A percentile compares a stretch with the other conserved stretches of the same genome.
Evolutionary conservation across 2,797 vertebrate genomes (phyloP).

Genomic region (Serranus cabrilla): DNA sequence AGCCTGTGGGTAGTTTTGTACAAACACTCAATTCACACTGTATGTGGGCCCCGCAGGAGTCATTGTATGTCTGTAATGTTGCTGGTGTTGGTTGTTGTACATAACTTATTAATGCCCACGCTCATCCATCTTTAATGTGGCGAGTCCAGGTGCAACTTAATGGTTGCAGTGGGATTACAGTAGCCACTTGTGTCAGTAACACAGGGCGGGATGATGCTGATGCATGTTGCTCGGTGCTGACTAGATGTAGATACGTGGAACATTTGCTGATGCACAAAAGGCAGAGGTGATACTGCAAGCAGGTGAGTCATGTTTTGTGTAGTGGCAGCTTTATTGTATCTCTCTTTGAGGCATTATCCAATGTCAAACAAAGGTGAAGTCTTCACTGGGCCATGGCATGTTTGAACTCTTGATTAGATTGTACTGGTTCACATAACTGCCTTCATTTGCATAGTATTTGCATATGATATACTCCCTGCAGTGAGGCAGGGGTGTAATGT

Average conservation of each 20-base stretch:
- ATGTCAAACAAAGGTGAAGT: slow-evolving; percentile 22
- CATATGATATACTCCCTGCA: slow-evolving; percentile 34
- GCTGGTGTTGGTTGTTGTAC: slow-evolving; percentile 60
- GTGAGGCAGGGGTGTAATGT: slow-evolving; percentile 38
- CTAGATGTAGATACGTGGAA: neutral
- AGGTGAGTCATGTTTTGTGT: slow-evolving; percentile 44
- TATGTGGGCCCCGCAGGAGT: slow-evolving; percentile 40
- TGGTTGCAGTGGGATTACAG: slow-evolving; percentile 27
- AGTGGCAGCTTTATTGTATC: neutral
- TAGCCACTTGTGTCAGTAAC: slow-evolving; percentile 33
- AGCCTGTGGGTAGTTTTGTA: slow-evolving; percentile 16
- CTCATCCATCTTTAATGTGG: slow-evolving; percentile 76
- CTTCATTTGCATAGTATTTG: slow-evolving; percentile 60
- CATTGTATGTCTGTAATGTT: slow-evolving; percentile 58
- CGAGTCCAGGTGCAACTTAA: slow-evolving; percentile 48
- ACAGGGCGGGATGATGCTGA: slow-evolving; percentile 6
- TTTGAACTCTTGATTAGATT: slow-evolving; percentile 36
- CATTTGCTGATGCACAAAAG: slow-evolving; percentile 21
- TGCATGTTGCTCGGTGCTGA: slow-evolving; percentile 7
- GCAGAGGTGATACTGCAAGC: neutral
- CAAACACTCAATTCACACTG: slow-evolving; percentile 25
- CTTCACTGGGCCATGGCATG: neutral
- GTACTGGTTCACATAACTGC: slow-evolving; percentile 17
- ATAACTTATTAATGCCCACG: slow-evolving; percentile 75
- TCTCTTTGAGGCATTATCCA: slow-evolving; percentile 24